These are phyloP conservation scores for Rhamnusium bicolor DNA, from an alignment of 2,888 invertebrate species.

Conservation along the genomic window DNA sequence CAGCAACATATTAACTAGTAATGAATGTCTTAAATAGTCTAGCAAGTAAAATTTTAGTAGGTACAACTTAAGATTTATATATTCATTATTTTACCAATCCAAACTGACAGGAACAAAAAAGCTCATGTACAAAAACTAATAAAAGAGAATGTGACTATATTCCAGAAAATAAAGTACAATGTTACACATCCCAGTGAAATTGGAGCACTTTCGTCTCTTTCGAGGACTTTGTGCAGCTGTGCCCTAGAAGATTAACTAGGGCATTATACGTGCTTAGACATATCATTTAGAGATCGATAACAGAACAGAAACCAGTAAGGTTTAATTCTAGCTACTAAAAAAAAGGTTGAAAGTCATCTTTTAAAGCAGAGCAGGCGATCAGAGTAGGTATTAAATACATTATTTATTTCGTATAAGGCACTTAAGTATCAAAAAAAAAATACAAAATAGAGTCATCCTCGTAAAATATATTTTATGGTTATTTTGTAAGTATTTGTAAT, in stretches of 20 bases:
- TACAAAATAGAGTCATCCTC: neutral
- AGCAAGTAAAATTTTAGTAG: no score
- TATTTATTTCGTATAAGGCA: slow-evolving; percentile 15
- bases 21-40: no score
- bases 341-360: slow-evolving; percentile 3
- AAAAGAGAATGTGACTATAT: neutral
- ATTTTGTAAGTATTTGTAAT: neutral
- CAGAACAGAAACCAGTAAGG: slow-evolving; percentile 25
- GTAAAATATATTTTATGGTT: neutral
- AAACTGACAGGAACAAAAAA: no score
- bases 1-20: no score
- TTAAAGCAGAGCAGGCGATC: neutral
- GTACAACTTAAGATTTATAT: no score
- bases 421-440: no score
- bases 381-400: slow-evolving; percentile 22
- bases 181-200: slow-evolving; percentile 37
- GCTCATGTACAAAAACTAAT: no score
- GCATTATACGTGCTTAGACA: slow-evolving; percentile 59
- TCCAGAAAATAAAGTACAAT: slow-evolving; percentile 28
- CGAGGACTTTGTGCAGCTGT: slow-evolving; percentile 53
- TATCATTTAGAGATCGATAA: slow-evolving; percentile 59
- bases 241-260: slow-evolving; percentile 54
- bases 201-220: slow-evolving; percentile 28
- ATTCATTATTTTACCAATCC: no score
- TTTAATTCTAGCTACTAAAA: slow-evolving; percentile 9